Base-by-base conservation (phyloP, 2,888 invertebrate species). In the Cyaniris semiargus region DNA sequence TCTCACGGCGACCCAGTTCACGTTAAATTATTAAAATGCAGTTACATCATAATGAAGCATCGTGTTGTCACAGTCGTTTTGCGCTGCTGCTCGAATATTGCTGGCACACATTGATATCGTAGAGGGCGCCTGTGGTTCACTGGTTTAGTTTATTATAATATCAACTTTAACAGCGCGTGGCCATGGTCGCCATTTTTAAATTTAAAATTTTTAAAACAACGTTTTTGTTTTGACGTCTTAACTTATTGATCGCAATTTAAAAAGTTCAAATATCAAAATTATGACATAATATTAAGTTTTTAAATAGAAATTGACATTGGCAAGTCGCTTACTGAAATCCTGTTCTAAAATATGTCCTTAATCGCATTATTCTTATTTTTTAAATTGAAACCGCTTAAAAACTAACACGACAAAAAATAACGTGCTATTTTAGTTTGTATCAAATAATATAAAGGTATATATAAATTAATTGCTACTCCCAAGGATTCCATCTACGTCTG, bases 21-120 rank as follows among this genome's bases (percentile, higher is more conserved):
- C 23, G n/a, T 72, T 27, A 44, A 72, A 72, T 44, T 72, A 44
- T 44, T 38, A 72, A 72, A 72, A 71, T 38, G 71, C 48, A 72
- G 44, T 72, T 72, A 72, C 72, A 72, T 44, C 15, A 72, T 72
- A 72, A 72, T 72, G 72, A 72, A 72, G 72, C 48, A 48, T 7
- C 48, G 38, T 18, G 48, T 71, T 34, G 38, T 48, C 48, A 72
- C 44, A 72, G 71, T 21, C 23, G 44, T 44, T 72, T 38, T 44
- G 27, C 3, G 27, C 66, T 27, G 4, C 66, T 66, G 66, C 27
- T 66, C 48, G 72, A 72, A 71, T 71, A 71, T 66, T 15, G 15
- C 27, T 66, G n/a, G 31, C 53, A 53, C 53, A 18, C 53, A 44
- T 44, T 44, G 44, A 44, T 44, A 44, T 53, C 4, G 53, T 18